These are phyloP conservation scores for Scaptodrosophila latifasciaeformis DNA, from an alignment of 2,888 invertebrate species.

Conservation along the genomic window DNA sequence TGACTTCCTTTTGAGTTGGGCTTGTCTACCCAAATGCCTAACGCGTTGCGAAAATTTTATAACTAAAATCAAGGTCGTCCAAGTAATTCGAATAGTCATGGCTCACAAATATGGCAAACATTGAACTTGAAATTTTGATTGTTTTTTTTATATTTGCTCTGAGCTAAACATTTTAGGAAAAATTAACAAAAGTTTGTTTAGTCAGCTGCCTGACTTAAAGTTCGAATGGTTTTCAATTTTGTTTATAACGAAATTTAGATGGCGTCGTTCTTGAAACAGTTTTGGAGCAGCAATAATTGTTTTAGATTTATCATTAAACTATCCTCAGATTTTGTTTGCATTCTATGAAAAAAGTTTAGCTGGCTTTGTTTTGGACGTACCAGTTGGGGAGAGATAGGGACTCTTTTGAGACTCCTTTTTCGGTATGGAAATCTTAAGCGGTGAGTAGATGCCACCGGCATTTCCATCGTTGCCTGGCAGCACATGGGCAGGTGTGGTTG, in stretches of 20 bases:
- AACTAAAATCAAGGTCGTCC: conserved; percentile 2
- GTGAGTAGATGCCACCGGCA: conserved; percentile 74
- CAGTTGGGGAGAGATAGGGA: conserved; percentile 94
- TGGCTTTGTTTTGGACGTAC: conserved; percentile 76
- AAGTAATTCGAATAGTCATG: no score
- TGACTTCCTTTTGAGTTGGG: not conserved
- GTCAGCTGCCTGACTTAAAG: no score
- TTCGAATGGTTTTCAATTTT: no score
- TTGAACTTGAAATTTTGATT: not conserved
- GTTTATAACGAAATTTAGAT: no score
- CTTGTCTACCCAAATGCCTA: not conserved
- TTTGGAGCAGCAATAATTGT: not conserved
- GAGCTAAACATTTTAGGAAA: not conserved
- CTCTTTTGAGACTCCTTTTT: conserved; percentile 80
- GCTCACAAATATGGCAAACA: no score
- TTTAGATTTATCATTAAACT: not conserved
- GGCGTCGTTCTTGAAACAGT: no score
- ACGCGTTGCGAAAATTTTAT: conserved; percentile 4
- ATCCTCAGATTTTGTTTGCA: no score
- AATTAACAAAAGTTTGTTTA: conserved; percentile 4
- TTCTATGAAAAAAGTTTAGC: no score
- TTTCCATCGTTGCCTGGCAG: conserved; percentile 67
- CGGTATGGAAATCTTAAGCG: conserved; percentile 75
- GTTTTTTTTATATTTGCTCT: no score
- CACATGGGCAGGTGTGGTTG: conserved; percentile 52